Base-by-base conservation (phyloP, 2,113 vertebrate species). In the Spheniscus mendiculus region DNA sequence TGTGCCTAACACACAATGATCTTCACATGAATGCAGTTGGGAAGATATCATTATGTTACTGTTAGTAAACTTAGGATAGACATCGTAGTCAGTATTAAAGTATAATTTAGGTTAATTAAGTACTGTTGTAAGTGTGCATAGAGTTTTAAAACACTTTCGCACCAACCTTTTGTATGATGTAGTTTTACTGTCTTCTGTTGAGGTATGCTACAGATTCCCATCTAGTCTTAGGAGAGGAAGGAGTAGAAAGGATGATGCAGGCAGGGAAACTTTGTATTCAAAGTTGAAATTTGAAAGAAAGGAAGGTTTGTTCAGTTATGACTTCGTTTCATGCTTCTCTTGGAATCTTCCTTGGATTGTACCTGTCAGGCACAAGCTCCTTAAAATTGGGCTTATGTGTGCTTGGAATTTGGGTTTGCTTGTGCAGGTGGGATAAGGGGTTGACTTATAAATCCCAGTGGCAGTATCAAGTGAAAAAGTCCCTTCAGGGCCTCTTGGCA, bases 391-490 rank as follows among this genome's bases (percentile, higher is more conserved):
- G 6, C 9, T 90, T 80, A 69, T 72, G 9, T 53, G 22, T 72
- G 12, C 38, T 76, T 92, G 74, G 42, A 83, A 90, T 88, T 80
- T 80, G 13, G 30, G 20, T 6, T 93, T 96, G 45, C 82, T 88
- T 90, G 11, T 93, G 55, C 36, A 77, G 45, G 62, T 80, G 58
- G 70, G 17, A 38, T 90, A 76, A 77, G 32, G 15, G 50, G 26
- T 71, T 94, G 80, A 63, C 17, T 91, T 87, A 87, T 25, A 95
- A 93, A 85, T 87, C 78, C 47, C 87, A 87, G 65, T 52, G 89
- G 47, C 27, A 40, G 11, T 71, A 72, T 87, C 84, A 93, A 79
- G 73, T 90, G 70, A 83, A 87, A 91, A 93, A 59, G 56, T 87
- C 56, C 56, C 61, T 69, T 72, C 47, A 76, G 42, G 52, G 47